Evolutionary conservation across 2,888 invertebrate species (phyloP).

Genomic region (Campoletis raptor): DNA sequence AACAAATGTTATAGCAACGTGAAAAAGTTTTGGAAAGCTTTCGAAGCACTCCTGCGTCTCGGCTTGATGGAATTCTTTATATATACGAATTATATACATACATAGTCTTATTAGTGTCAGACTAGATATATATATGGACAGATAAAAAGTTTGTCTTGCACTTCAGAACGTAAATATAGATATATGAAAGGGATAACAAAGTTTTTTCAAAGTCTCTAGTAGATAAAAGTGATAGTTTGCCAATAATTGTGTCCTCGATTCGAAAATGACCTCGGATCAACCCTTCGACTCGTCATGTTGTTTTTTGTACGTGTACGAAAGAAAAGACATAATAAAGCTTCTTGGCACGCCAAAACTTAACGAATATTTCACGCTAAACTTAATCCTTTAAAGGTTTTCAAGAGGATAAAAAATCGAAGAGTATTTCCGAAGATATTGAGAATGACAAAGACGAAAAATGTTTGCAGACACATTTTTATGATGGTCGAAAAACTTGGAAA

Average conservation of each 20-base stretch:
- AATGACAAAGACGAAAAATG: neutral
- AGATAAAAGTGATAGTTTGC: neutral
- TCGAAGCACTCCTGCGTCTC: conserved; percentile 39
- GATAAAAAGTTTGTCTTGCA: conserved; percentile 2
- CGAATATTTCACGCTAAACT: neutral
- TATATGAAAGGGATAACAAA: neutral
- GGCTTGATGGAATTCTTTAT: conserved; percentile 40
- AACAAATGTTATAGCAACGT: conserved; percentile 4
- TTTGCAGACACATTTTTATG: neutral
- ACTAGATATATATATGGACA: neutral
- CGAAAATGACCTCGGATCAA: neutral
- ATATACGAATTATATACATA: conserved; percentile 13
- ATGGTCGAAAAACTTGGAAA: too few species aligned
- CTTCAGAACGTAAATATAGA: neutral
- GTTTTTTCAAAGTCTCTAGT: neutral
- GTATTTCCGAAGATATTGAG: neutral
- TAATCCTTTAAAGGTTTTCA: neutral
- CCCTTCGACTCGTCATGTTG: neutral
- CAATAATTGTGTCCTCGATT: neutral
- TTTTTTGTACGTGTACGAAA: neutral
- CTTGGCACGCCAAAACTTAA: neutral
- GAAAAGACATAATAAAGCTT: neutral
- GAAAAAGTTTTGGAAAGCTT: conserved; percentile 60
- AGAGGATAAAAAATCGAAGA: neutral
- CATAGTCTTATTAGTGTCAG: conserved; percentile 7